Evolutionary conservation across 1,140 invertebrate genomes (phyloP), one percentile per base, ranked within the genome.

Genomic region (Anthonomus grandis): DNA sequence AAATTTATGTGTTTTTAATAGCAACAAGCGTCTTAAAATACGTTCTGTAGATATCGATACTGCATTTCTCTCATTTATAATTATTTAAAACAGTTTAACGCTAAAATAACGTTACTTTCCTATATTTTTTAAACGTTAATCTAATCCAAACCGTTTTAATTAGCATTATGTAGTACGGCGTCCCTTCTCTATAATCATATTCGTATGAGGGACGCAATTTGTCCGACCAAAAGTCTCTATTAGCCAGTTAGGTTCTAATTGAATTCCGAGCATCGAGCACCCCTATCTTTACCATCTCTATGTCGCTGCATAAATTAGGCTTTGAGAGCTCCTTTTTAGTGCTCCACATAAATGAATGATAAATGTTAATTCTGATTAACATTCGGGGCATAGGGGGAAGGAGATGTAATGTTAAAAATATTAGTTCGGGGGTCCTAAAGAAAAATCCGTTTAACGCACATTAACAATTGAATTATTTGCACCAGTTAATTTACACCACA

Each of bases 401-500:
- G n/a, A n/a, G n/a, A n/a, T n/a, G n/a, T n/a, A n/a, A n/a, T n/a
- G n/a, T n/a, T n/a, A n/a, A n/a, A n/a, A n/a, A n/a, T n/a, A n/a
- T n/a, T n/a, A n/a, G n/a, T n/a, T n/a, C n/a, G n/a, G n/a, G n/a
- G n/a, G n/a, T n/a, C 27, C 8, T 39, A 39, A 10, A 17, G 25
- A 50, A 52, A 64, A 66, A 66, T 64, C 62, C 52, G 41, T 66
- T 60, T 64, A 64, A 60, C 62, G 57, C 59, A 57, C 50, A 63
- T n/a, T n/a, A n/a, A 48, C 62, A 66, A 66, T 66, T 62, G n/a
- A n/a, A n/a, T 60, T 64, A 63, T 66, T 66, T 64, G 64, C 62
- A 58, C 51, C 64, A 64, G 56, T 57, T 62, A 61, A 65, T 65
- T 57, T 42, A 62, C 59, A 62, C 59, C 53, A 66, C 47, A 60